Evolutionary conservation across 2,888 invertebrate species (phyloP), one percentile per base, ranked within the genome.

Genomic region (Dolichomitus sp.): DNA sequence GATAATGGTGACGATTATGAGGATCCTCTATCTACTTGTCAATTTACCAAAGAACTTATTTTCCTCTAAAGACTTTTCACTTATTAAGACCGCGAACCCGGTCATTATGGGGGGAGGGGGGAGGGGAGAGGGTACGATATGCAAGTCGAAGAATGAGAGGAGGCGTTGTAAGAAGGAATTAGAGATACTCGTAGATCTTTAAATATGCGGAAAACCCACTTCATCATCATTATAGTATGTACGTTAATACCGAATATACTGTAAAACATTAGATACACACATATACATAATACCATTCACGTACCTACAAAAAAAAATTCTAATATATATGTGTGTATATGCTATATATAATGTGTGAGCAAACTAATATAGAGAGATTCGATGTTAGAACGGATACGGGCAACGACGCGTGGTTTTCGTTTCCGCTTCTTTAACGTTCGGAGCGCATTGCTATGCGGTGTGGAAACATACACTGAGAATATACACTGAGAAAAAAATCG

Each of bases 11-110:
- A 70, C 65, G 63, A 78, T 70, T 57, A 75, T 59, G 68, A 76
- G 23, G 77, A 66, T 80, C 80, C 85, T 85, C 89, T 90, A 91
- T 92, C 92, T 92, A 92, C 92, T 91, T 91, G 92, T 92, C 92
- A 92, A 92, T 92, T 92, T 89, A 89, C 88, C 86, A 87, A 88
- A 89, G 84, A 89, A 89, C 88, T 88, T 92, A 92, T 92, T 92
- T 91, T 91, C 89, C 88, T 92, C 90, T 89, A 90, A 92, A 90
- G 87, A 90, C 90, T 91, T 92, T 92, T 89, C 92, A 91, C 91
- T 90, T 88, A 86, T 87, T 59, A 74, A 76, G 84, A 84, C 73
- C 76, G 83, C 63, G 80, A 81, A 68, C 59, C 77, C 33, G 68
- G 23, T 66, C 59, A 59, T 70, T 75, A 69, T n/a, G 11, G 4